Base-by-base conservation (phyloP, 2,113 vertebrate species). In the Hepsetus odoe region DNA sequence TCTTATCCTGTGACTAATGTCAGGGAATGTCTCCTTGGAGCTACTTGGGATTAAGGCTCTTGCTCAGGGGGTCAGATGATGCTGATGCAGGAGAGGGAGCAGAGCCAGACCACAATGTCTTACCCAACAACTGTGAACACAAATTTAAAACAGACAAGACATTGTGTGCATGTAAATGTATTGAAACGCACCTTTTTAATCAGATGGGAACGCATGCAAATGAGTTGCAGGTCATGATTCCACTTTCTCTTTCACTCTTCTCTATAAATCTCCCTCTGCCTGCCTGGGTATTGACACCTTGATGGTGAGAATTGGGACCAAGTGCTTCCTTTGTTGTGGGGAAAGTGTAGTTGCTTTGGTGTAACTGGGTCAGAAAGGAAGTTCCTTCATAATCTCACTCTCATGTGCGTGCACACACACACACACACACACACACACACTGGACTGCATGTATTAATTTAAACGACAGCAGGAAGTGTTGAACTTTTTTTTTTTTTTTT, bases 271-370 rank as follows among this genome's bases (percentile, higher is more conserved):
- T 32, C 28, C 7, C 28, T 55, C 24, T 32, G 6, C 35, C 18
- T 38, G 33, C 20, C 8, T n/a, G 18, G 32, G 9, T 22, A 24
- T 55, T 20, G 24, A 1, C n/a, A 8, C 11, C 49, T n/a, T 22
- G 18, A 20, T 22, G 20, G 18, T 7, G n/a, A 55, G 51, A 22
- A 55, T 55, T 18, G 0, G 18, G 42, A 1, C 11, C 8, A 32
- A 9, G 30, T 20, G 59, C 30, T 38, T 65, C 35, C 18, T 35
- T 38, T 38, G 35, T 38, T 20, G 22, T 38, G 18, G 61, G n/a
- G 61, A 65, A 65, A 65, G 33, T n/a, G 59, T 20, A 62, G 32
- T 11, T 65, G 61, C 9, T 65, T 65, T 65, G 38, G 61, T n/a
- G 20, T 33, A 38, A 22, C 61, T 65, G 33, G 61, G 61, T 38